Percentiles rank a stretch among this genome's conserved stretches.
phyloP scores from a whole-genome alignment of 2,113 vertebrate species.

The Condylura cristata region DNA sequence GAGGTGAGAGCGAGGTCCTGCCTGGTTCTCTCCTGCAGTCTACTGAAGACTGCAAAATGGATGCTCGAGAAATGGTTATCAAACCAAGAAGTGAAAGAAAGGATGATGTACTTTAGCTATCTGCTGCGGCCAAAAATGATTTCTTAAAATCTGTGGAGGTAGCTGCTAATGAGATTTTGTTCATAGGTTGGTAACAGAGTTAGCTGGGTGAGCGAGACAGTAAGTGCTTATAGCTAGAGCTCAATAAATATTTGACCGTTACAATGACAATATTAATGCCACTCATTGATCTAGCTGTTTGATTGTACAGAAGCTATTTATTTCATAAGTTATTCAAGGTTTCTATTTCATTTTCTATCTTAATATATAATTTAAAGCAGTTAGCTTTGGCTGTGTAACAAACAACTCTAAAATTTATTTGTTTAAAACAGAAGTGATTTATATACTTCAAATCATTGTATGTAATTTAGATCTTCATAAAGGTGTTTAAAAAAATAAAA shows the following conservation, averaged over 20 bases:
- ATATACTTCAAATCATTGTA: neutral
- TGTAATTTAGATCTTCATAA: neutral
- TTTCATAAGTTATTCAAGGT: constrained; percentile 14
- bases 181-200: neutral
- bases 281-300: neutral
- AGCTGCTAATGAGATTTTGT: neutral
- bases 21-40: neutral
- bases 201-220: neutral
- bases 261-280: neutral
- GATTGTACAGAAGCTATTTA: neutral
- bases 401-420: neutral
- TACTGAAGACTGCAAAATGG: neutral
- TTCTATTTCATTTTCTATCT: constrained; percentile 1
- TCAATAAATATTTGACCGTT: constrained; percentile 15
- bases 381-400: constrained; percentile 47
- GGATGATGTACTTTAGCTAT: neutral
- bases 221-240: neutral
- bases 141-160: neutral
- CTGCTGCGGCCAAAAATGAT: neutral
- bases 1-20: neutral
- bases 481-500: neutral
- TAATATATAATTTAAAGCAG: neutral
- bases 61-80: neutral
- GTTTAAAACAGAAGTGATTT: neutral
- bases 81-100: neutral